phyloP scores from a whole-genome alignment of 2,797 vertebrate species.

The Protonibea diacanthus region DNA sequence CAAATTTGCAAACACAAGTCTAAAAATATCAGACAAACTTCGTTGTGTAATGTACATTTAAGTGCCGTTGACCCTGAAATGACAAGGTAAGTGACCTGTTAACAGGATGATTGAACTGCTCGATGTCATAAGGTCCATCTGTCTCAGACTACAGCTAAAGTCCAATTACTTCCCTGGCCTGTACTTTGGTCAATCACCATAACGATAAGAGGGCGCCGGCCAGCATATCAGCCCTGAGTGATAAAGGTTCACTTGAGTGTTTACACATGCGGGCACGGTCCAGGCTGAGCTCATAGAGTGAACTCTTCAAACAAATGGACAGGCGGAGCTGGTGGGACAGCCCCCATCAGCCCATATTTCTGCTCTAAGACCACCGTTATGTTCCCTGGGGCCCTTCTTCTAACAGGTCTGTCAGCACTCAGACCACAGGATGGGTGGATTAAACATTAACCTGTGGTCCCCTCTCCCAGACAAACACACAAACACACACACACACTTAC shows the following conservation, averaged over 20 bases:
- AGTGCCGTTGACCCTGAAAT: conserved; percentile 34
- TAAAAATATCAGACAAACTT: conserved; percentile 34
- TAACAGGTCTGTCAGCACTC: conserved; percentile 66
- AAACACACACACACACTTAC: conserved; percentile 24
- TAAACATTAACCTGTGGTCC: conserved; percentile 76
- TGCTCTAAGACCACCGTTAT: conserved; percentile 51
- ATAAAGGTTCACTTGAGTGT: conserved; percentile 74
- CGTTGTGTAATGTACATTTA: background rate
- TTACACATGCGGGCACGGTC: conserved; percentile 70
- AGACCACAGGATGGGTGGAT: conserved; percentile 65
- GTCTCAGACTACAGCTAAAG: conserved; percentile 54
- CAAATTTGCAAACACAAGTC: conserved; percentile 3
- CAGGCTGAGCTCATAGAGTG: conserved; percentile 44
- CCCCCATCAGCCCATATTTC: conserved; percentile 64
- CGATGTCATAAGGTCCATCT: conserved; percentile 43
- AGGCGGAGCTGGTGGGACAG: conserved; percentile 38
- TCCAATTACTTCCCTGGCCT: conserved; percentile 59
- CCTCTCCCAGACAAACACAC: conserved; percentile 13
- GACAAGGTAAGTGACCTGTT: conserved; percentile 37
- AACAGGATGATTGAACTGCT: conserved; percentile 39
- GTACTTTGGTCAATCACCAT: conserved; percentile 80
- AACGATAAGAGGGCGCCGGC: conserved; percentile 66
- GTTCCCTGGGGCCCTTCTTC: conserved; percentile 36
- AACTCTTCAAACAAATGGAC: conserved; percentile 67
- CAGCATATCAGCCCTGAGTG: conserved; percentile 61